A percentile compares a stretch with the other conserved stretches of the same genome.
Conservation (phyloP, 2,113 vertebrate species). For the Loxodonta africana region DNA sequence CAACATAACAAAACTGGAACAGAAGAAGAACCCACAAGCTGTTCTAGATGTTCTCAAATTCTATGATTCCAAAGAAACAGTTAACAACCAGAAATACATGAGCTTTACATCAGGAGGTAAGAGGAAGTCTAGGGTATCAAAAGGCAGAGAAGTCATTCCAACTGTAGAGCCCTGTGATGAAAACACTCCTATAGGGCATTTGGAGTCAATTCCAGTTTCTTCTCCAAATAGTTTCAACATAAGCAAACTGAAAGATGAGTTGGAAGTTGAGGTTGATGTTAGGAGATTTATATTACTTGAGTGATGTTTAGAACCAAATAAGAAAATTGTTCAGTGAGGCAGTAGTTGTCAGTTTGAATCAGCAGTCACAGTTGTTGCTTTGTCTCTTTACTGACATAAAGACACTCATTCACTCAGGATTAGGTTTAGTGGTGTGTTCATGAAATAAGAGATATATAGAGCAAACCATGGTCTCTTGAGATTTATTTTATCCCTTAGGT, state of each 20-base stretch:
- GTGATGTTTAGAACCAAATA: slow-evolving; percentile 21
- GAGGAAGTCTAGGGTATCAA: slow-evolving; percentile 46
- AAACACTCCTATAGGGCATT: background rate
- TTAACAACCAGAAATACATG: slow-evolving; percentile 99
- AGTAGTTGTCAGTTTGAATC: slow-evolving; percentile 17
- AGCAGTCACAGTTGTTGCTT: background rate
- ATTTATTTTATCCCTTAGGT: slow-evolving; percentile 35
- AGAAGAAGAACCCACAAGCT: slow-evolving; percentile 99
- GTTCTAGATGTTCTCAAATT: slow-evolving; percentile 99
- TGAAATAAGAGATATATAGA: background rate
- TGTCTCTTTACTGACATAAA: background rate
- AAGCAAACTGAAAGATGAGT: background rate
- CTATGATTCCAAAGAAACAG: slow-evolving; percentile 99
- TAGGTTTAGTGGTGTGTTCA: background rate
- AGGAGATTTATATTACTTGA: background rate
- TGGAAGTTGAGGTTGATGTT: background rate
- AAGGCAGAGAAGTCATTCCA: background rate
- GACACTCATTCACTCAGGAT: slow-evolving; percentile 11
- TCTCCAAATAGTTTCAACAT: background rate
- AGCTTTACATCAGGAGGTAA: slow-evolving; percentile 99
- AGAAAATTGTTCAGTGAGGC: slow-evolving; percentile 15
- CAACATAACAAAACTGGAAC: slow-evolving; percentile 99
- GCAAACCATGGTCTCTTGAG: slow-evolving; percentile 19
- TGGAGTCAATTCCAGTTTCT: background rate
- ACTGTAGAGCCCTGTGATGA: background rate